Conservation (phyloP, 1,140 invertebrate genomes). For the Drosophila baimaii region DNA sequence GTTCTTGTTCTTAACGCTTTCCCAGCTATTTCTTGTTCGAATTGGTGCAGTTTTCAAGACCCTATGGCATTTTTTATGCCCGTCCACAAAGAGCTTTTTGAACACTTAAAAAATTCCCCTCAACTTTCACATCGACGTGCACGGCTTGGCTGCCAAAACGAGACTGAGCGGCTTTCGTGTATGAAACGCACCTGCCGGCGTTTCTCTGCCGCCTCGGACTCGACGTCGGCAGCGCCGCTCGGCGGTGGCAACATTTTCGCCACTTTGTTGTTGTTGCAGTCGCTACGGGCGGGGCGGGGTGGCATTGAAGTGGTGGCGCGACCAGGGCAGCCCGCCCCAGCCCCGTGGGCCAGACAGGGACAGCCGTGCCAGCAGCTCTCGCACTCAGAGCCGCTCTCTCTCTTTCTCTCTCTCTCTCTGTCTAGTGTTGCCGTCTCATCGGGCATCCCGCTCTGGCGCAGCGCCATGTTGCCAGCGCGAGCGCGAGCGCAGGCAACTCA, state of each 20-base stretch:
- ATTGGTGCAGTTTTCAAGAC: neutral
- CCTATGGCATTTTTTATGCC: neutral
- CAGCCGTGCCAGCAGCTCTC: too few species aligned
- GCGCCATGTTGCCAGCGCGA: constrained; percentile 66
- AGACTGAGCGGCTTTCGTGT: constrained; percentile 68
- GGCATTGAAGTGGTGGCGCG: constrained; percentile 31
- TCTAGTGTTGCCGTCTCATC: constrained; percentile 18
- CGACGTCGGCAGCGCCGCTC: constrained; percentile 27
- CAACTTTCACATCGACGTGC: constrained; percentile 57
- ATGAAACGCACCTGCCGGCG: constrained; percentile 46
- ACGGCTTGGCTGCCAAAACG: constrained; percentile 80
- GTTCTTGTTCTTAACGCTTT: too few species aligned
- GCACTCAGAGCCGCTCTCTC: neutral
- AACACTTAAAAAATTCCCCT: constrained; percentile 12
- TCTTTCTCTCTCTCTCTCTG: neutral
- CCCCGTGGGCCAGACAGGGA: constrained; percentile 20
- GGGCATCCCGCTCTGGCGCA: constrained; percentile 46
- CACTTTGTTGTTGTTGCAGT: constrained; percentile 55
- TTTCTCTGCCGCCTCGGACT: constrained; percentile 14
- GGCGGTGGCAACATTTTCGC: constrained; percentile 56
- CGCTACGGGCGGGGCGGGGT: constrained; percentile 46
- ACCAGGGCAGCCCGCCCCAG: neutral
- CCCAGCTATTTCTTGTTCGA: neutral
- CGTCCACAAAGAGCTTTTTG: neutral
- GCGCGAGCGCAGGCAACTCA: neutral